These are phyloP conservation scores for Paedocypris sp. DNA, from an alignment of 2,113 vertebrate genomes.

Conservation along the genomic window DNA sequence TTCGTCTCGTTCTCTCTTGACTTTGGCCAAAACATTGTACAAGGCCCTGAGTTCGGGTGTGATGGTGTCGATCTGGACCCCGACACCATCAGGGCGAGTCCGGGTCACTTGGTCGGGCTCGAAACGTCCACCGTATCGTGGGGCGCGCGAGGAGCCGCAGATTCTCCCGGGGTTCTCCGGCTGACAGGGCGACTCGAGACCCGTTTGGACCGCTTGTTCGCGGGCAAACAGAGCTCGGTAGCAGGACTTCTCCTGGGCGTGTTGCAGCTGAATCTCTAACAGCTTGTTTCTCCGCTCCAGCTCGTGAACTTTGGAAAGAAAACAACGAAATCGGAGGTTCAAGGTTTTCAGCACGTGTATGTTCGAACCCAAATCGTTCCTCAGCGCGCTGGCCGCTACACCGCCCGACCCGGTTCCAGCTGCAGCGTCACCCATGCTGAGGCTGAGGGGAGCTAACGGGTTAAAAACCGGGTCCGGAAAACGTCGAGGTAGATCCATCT, in stretches of 20 bases:
- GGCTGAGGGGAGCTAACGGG: background rate
- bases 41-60: constrained; percentile 40
- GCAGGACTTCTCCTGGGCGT: constrained; percentile 44
- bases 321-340: constrained; percentile 56
- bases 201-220: constrained; percentile 57
- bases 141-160: constrained; percentile 59
- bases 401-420: constrained; percentile 2
- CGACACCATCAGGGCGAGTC: constrained; percentile 43
- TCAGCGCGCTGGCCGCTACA: constrained; percentile 46
- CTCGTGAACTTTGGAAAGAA: constrained; percentile 57
- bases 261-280: constrained; percentile 59
- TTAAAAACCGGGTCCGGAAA: constrained; percentile 6
- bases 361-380: constrained; percentile 64
- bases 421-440: background rate
- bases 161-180: constrained; percentile 55
- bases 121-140: constrained; percentile 52
- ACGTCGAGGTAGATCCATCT: constrained; percentile 29
- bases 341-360: constrained; percentile 62
- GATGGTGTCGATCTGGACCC: constrained; percentile 40
- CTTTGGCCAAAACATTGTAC: constrained; percentile 40
- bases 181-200: constrained; percentile 23
- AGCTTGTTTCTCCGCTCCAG: constrained; percentile 62
- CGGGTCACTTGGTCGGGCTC: constrained; percentile 53
- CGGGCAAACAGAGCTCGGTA: constrained; percentile 49
- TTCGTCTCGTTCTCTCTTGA: constrained; percentile 48